These are phyloP conservation scores for Rapana venosa DNA, from an alignment of 2,888 invertebrate species.

Conservation along the genomic window DNA sequence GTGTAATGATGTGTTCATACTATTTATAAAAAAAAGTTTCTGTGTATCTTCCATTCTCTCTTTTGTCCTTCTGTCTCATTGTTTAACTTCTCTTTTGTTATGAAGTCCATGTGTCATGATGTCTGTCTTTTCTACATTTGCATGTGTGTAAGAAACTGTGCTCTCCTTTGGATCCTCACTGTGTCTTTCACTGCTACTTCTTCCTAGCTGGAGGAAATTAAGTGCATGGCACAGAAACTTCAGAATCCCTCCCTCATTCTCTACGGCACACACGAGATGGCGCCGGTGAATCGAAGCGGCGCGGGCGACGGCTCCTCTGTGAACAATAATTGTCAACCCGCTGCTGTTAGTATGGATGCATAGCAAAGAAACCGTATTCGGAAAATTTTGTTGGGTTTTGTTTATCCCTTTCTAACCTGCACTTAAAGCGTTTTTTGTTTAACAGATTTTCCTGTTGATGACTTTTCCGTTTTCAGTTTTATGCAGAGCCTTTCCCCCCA, in stretches of 20 bases:
- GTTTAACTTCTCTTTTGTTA: no score
- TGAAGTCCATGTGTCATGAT: not conserved
- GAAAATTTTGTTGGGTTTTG: slow-evolving; percentile 26
- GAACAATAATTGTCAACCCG: not conserved
- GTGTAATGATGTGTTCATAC: no score
- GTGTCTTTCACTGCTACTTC: not conserved
- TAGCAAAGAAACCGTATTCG: slow-evolving; percentile 3
- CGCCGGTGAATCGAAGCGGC: slow-evolving; percentile 13
- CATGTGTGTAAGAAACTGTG: not conserved
- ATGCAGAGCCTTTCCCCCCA: not conserved
- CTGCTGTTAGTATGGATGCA: slow-evolving; percentile 39
- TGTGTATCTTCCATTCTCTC: no score
- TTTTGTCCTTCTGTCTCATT: no score
- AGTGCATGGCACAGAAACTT: slow-evolving; percentile 24
- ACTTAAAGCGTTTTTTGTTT: not conserved
- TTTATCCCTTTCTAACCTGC: slow-evolving; percentile 15
- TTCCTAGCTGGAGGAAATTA: slow-evolving; percentile 36
- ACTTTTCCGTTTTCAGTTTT: not conserved
- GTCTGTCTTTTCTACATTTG: not conserved
- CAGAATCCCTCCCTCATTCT: slow-evolving; percentile 41
- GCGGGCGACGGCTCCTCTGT: slow-evolving; percentile 7
- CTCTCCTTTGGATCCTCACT: no score
- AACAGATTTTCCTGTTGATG: not conserved
- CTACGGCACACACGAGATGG: slow-evolving; percentile 36
- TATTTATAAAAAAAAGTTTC: no score